Base-by-base conservation (phyloP, 2,888 invertebrate species). In the Stenolophus ochropezus region DNA sequence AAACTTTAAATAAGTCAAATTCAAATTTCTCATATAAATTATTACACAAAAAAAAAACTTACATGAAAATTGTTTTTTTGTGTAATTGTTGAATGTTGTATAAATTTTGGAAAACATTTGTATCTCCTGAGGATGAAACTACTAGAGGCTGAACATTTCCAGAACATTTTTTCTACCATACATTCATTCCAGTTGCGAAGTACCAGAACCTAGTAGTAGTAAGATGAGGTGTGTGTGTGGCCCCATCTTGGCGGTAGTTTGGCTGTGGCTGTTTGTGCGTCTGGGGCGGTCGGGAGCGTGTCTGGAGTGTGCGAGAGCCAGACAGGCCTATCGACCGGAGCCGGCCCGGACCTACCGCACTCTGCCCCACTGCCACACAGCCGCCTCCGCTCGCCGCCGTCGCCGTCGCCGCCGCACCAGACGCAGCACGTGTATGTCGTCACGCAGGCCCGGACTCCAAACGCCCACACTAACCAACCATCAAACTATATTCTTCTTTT, bases 291-390 rank as follows among this genome's bases (percentile, higher is more conserved):
- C 61, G 75, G 58, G 81, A 27, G 75, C 74, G 75, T 81, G 81
- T 81, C 81, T 81, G 61, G 33, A 6, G 33, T 11, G 33, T 42
- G 33, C 33, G 33, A 42, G 85, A 84, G 84, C 86, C 86, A 86
- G 86, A 86, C 86, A 85, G 85, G 86, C 86, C 86, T 86, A 86
- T 86, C 86, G 86, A 86, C 86, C 85, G 83, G 83, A 82, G 82
- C 81, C 82, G 83, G 82, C 83, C 85, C 86, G 86, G 86, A 86
- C 86, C 86, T 86, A 83, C 86, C 86, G 83, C 86, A 86, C 86
- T 85, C 82, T 86, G 86, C 85, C 85, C 86, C 86, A 86, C 86
- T 85, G 85, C 84, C 74, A 75, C 75, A 75, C 53, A 75, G 65
- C 84, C 85, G 83, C 84, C 84, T 83, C 84, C 84, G 83, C 84